These are phyloP conservation scores for Muscidifurax raptorellus DNA, from an alignment of 1,140 invertebrate genomes.

Conservation along the genomic window DNA sequence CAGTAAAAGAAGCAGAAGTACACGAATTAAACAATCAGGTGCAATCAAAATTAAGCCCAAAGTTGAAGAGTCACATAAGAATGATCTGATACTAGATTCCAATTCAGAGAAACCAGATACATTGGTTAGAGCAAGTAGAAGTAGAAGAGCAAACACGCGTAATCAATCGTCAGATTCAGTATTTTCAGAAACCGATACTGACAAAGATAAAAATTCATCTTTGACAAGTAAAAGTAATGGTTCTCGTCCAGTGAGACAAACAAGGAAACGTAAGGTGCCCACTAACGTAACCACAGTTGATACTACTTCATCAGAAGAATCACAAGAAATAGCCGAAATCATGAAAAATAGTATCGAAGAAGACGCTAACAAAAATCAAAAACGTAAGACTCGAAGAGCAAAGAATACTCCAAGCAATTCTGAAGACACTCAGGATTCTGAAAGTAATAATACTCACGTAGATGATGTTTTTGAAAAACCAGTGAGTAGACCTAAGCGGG, in stretches of 20 bases:
- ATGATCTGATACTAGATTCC: not conserved
- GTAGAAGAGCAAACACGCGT: not conserved
- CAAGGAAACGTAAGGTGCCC: not conserved
- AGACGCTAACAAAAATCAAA: not conserved
- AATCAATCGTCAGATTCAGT: constrained; percentile 8
- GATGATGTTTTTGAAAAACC: constrained; percentile 21
- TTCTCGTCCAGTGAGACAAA: constrained; percentile 4
- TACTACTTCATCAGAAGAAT: constrained; percentile 43
- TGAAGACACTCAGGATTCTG: not conserved
- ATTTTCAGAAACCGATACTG: constrained; percentile 14
- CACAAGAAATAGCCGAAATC: constrained; percentile 56
- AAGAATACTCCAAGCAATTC: not conserved
- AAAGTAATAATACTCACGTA: not conserved
- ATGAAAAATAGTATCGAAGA: constrained; percentile 14
- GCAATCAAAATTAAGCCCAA: not conserved
- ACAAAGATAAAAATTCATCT: constrained; percentile 20
- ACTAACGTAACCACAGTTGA: not conserved
- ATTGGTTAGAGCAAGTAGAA: not conserved
- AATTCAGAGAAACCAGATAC: not conserved
- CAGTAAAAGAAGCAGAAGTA: constrained; percentile 7
- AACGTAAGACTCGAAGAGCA: not conserved
- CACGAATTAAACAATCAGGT: not conserved
- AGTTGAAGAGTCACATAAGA: not conserved
- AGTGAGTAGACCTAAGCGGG: not conserved
- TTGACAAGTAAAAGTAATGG: not conserved